These are phyloP conservation scores for Philopedon plagiatum DNA, from an alignment of 2,888 invertebrate species.

Conservation along the genomic window DNA sequence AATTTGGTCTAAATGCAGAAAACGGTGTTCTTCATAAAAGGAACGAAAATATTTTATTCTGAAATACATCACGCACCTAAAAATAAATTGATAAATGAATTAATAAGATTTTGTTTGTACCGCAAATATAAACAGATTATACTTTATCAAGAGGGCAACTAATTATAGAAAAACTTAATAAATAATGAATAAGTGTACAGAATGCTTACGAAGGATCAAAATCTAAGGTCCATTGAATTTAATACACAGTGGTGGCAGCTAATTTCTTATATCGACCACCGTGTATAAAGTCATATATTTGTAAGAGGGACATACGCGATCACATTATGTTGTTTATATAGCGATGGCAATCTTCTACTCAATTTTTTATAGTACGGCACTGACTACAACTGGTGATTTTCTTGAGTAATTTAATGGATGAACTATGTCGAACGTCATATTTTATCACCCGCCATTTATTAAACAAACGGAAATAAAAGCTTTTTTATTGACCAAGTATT, in stretches of 20 bases:
- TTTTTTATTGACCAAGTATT: not conserved
- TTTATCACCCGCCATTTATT: not conserved
- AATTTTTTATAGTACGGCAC: too few species aligned
- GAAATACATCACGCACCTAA: constrained; percentile 1
- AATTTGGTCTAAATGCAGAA: constrained; percentile 54
- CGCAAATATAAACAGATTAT: not conserved
- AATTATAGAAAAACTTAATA: not conserved
- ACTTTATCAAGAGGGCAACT: not conserved
- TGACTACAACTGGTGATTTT: not conserved
- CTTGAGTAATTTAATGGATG: not conserved
- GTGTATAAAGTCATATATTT: too few species aligned
- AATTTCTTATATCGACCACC: too few species aligned
- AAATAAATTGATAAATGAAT: not conserved
- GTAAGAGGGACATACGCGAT: too few species aligned
- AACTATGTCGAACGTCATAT: not conserved
- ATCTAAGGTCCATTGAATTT: too few species aligned
- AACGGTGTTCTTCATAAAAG: constrained; percentile 62
- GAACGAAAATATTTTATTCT: not conserved
- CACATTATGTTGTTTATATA: too few species aligned
- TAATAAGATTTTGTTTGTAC: not conserved
- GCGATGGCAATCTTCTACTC: too few species aligned
- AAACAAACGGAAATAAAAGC: constrained; percentile 7
- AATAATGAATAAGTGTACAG: not conserved
- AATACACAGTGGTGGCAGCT: too few species aligned
- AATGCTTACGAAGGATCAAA: not conserved